Conservation (phyloP, 2,113 vertebrate species). For the Coreoperca whiteheadi region DNA sequence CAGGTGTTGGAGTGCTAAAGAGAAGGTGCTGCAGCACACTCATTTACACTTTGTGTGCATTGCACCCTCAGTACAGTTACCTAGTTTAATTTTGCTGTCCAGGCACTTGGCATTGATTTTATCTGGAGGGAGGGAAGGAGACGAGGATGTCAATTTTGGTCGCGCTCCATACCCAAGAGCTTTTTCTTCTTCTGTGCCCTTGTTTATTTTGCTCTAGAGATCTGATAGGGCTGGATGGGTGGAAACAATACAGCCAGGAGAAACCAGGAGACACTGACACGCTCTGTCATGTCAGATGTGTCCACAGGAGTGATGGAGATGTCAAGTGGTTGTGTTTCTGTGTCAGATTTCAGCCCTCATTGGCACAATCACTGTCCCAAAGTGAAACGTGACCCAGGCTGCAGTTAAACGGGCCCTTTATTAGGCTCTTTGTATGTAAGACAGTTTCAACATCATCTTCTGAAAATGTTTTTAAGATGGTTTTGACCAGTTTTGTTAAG, state of each 20-base stretch:
- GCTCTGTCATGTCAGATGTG: conserved; percentile 47
- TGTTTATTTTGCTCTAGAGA: conserved; percentile 48
- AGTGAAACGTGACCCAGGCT: conserved; percentile 8
- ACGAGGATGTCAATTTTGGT: conserved; percentile 29
- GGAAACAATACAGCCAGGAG: conserved; percentile 36
- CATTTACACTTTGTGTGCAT: conserved; percentile 49
- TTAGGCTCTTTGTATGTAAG: neutral
- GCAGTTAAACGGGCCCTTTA: neutral
- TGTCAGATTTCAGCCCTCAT: conserved; percentile 4
- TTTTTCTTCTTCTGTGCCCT: conserved; percentile 10
- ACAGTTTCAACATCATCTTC: neutral
- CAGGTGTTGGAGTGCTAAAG: conserved; percentile 17
- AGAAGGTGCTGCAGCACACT: conserved; percentile 32
- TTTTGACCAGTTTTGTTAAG: neutral
- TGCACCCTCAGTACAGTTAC: conserved; percentile 33
- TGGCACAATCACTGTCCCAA: conserved; percentile 1
- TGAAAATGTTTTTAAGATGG: neutral
- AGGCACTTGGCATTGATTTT: conserved; percentile 68
- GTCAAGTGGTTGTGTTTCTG: conserved; percentile 26
- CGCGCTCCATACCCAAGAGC: conserved; percentile 39
- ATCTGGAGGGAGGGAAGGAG: conserved; percentile 24
- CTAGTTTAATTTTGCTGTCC: conserved; percentile 57
- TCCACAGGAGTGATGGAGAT: conserved; percentile 19
- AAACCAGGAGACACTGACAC: conserved; percentile 49
- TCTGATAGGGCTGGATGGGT: conserved; percentile 42